Base-by-base conservation (phyloP, 92 coral and sea anemone genomes). In the Actinernus sp. region DNA sequence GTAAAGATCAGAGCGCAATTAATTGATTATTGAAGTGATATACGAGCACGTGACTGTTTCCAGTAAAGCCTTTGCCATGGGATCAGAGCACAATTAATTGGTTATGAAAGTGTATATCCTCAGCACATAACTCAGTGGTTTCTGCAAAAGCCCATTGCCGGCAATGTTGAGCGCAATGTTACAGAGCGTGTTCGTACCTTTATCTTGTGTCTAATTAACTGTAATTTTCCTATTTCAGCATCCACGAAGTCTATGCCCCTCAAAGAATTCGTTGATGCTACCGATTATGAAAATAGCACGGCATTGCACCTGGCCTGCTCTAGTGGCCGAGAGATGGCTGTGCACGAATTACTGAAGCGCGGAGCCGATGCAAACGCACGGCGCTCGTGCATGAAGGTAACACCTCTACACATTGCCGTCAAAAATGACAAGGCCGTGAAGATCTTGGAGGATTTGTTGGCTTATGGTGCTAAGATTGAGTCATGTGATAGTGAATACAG, bases 331-430 rank as follows among this genome's bases (percentile, higher is more conserved):
- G 50, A 39, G 1, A 26, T 27, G 22, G 63, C 83, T 9, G 78
- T 63, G 8, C 71, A 85, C 20, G 64, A 80, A 32, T 63, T 89
- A n/a, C 51, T 89, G 20, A 56, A 31, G 7, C 66, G 86, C 45
- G 88, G 92, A 1, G 96, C 81, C 13, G 76, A 89, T 49, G 83
- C 85, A 3, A 68, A 49, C 26, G 70, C 73, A 10, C 68, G 65
- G 27, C 61, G 49, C 18, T 57, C 53, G 33, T 21, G 45, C 8
- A 18, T 51, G 32, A 52, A 45, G 19, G 45, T 44, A 21, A 51
- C 94, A 3, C 88, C 97, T 1, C 79, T 93, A 30, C 97, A 94
- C 40, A 30, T 73, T 4, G 88, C 97, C 1, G 88, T 89, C 0
- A 48, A 38, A 19, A 26, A 67, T 1, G 93, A 91, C 6, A 86